These are phyloP conservation scores for Mesorhabditis sp. DNA, from an alignment of 2,888 invertebrate genomes.

Conservation along the genomic window DNA sequence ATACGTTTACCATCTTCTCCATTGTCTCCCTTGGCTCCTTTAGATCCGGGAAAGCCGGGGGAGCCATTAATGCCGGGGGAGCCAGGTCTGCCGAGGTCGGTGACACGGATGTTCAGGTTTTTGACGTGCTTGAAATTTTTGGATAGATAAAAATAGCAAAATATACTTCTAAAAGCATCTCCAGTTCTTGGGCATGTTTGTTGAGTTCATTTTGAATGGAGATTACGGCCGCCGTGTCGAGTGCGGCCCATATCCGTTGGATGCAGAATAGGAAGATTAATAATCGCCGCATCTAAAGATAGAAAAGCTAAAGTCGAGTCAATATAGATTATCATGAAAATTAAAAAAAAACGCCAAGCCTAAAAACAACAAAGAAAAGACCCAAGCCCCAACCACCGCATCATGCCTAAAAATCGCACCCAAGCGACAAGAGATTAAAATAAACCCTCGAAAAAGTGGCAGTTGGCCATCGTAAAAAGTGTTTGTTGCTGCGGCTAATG, in stretches of 20 bases:
- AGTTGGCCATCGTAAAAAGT: too few species aligned
- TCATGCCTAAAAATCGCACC: too few species aligned
- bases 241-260: constrained; percentile 20
- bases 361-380: too few species aligned
- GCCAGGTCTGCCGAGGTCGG: constrained; percentile 36
- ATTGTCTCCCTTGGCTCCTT: constrained; percentile 39
- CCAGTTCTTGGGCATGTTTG: constrained; percentile 40
- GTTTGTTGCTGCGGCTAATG: too few species aligned
- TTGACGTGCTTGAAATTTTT: constrained; percentile 37
- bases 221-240: constrained; percentile 44
- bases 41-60: constrained; percentile 38
- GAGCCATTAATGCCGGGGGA: constrained; percentile 44
- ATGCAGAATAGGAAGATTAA: neutral
- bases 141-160: constrained; percentile 3
- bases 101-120: constrained; percentile 40
- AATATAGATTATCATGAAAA: too few species aligned
- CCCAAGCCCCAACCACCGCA: too few species aligned
- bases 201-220: constrained; percentile 46
- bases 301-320: neutral
- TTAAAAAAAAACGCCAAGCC: too few species aligned
- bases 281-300: neutral
- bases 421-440: too few species aligned
- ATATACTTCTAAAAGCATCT: constrained; percentile 43
- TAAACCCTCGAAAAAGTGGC: too few species aligned
- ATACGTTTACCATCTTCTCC: constrained; percentile 25